Base-by-base conservation (phyloP, 2,888 invertebrate species). In the Pantelozetes paolii region DNA sequence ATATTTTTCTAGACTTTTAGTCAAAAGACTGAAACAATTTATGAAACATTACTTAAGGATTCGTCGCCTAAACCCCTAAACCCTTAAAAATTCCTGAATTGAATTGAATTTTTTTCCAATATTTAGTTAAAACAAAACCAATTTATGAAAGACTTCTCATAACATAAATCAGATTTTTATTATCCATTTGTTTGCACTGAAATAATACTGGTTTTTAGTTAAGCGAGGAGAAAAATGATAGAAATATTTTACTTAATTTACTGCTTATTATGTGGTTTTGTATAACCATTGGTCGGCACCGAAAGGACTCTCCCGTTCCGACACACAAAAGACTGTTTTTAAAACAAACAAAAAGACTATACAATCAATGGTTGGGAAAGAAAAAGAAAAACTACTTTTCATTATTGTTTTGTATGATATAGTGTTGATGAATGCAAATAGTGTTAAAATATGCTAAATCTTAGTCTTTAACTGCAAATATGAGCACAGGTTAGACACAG, bases 51-150 rank as follows among this genome's bases (percentile, higher is more conserved):
- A 48, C 8, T 48, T 48, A 3, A 11, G 20, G 18, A 48, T 48
- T 48, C 48, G 48, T 48, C 48, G 48, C 48, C 48, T 48, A 48
- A 48, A 15, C 48, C 8, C 48, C 15, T 3, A 48, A n/a, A n/a
- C n/a, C n/a, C n/a, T n/a, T n/a, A n/a, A n/a, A n/a, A 48, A 48
- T 48, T 48, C 48, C 48, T 48, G 48, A 48, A 48, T 48, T 48
- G 8, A 48, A 48, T 48, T 48, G 6, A 36, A 11, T 36, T 36
- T 5, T 36, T 36, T 8, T 36, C n/a, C n/a, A n/a, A n/a, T n/a
- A n/a, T 36, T 36, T 11, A 36, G 36, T 36, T 48, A n/a, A 3
- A 48, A n/a, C n/a, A 15, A n/a, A 48, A 48, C 48, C 20, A 8
- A 48, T 48, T 48, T 18, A 15, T 18, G 48, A n/a, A n/a, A 48